Base-by-base conservation (phyloP, 2,113 vertebrate genomes). In the Suricata suricatta region DNA sequence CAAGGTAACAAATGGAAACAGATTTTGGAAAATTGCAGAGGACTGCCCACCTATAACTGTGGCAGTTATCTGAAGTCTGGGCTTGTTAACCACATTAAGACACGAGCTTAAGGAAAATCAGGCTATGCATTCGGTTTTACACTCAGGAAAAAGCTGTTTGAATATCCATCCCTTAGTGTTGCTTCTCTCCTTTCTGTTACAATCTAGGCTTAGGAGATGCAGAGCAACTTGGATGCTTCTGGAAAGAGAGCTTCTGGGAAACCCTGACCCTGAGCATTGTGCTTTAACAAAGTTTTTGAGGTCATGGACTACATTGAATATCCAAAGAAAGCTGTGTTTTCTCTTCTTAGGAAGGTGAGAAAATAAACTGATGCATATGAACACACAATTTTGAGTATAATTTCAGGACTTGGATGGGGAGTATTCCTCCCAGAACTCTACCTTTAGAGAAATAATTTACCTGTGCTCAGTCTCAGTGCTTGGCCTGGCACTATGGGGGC, bases 321-420 rank as follows among this genome's bases (percentile, higher is more conserved):
- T 44, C 7, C 47, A 47, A 88, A 87, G 57, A 79, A 90, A 97
- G 12, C 10, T 9, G 0, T 27, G 6, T 19, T 21, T 80, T 14
- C 25, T 88, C 9, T 35, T 6, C 1, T 0, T 0, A 0, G 68
- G 2, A 13, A 7, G 7, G 5, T 12, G 2, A 6, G 21, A 47
- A 21, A 93, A 83, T 23, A 11, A 17, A 66, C 7, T 4, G 52
- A 50, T 23, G 33, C 2, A 14, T 31, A 14, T 21, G 33, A 54
- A 44, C 35, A 81, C 23, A 74, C 41, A 7, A 41, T 81, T 85
- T 23, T 88, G 27, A 96, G 27, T 69, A 52, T 79, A 29, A 72
- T 74, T 88, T 88, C 54, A 54, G 9, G n/a, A 92, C 41, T 81
- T 92, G 25, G 64, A 14, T 29, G 25, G 23, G 38, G 0, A 71